These are phyloP conservation scores for Laticauda laticaudata DNA, from an alignment of 2,113 vertebrate genomes.

Conservation along the genomic window DNA sequence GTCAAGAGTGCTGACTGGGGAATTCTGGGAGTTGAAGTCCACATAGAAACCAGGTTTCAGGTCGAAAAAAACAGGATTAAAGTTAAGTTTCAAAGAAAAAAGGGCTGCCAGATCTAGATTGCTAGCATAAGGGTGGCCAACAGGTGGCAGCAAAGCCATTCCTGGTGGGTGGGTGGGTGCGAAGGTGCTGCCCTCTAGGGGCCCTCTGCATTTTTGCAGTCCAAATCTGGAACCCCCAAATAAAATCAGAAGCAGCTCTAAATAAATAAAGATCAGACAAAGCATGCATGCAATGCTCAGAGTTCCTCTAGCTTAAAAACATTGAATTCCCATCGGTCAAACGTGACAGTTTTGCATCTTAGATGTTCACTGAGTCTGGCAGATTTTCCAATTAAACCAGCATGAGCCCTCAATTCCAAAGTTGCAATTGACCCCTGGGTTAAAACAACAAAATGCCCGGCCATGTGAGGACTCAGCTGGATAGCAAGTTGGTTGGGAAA, in stretches of 20 bases:
- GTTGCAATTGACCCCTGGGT: background rate
- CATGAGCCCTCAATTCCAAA: background rate
- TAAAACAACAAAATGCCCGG: background rate
- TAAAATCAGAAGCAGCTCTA: background rate
- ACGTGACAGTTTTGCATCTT: background rate
- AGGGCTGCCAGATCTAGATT: background rate
- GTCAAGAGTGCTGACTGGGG: background rate
- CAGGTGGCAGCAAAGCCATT: background rate
- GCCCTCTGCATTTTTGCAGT: background rate
- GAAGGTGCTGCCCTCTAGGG: background rate
- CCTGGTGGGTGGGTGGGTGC: background rate
- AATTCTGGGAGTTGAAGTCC: slow-evolving; percentile 6
- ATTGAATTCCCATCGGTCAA: background rate
- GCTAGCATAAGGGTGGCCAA: background rate
- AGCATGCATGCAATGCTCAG: background rate
- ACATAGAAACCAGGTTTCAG: background rate
- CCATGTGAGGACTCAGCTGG: background rate
- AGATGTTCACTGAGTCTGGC: background rate
- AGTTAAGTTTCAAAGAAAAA: background rate
- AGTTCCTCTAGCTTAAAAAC: background rate
- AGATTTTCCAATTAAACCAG: background rate
- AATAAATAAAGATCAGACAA: background rate
- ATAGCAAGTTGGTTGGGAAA: background rate
- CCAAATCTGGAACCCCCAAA: background rate
- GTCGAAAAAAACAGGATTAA: background rate